phyloP scores from a whole-genome alignment of 2,888 invertebrate species.

The Aporophyla nigra region DNA sequence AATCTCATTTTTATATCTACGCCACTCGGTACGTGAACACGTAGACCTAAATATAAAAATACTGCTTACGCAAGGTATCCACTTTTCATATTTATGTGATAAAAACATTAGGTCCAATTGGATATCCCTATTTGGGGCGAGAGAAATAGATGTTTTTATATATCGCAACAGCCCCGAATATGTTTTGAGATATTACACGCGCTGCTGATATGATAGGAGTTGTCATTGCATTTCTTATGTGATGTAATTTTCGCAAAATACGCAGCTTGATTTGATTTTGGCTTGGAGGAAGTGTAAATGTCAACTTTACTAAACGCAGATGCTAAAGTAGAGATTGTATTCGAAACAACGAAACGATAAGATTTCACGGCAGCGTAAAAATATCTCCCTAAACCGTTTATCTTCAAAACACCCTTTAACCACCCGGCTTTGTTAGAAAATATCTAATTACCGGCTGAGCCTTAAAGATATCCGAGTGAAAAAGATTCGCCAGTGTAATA shows the following conservation, averaged over 20 bases:
- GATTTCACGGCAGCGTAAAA: constrained; percentile 44
- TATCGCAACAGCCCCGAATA: constrained; percentile 40
- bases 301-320: constrained; percentile 15
- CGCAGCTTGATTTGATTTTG: constrained; percentile 47
- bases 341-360: constrained; percentile 23
- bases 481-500: constrained; percentile 49
- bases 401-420: constrained; percentile 55
- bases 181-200: constrained; percentile 62
- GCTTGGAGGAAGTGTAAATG: constrained; percentile 1
- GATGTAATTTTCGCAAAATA: constrained; percentile 23
- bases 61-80: constrained; percentile 63
- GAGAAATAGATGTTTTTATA: constrained; percentile 63
- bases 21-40: constrained; percentile 56
- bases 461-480: constrained; percentile 49
- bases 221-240: constrained; percentile 52
- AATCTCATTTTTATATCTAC: constrained; percentile 64
- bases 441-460: constrained; percentile 60
- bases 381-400: constrained; percentile 43
- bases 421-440: constrained; percentile 41
- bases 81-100: constrained; percentile 70
- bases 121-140: constrained; percentile 64
- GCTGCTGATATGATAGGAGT: constrained; percentile 45
- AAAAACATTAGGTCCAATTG: constrained; percentile 70
- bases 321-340: constrained; percentile 22
- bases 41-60: constrained; percentile 66